Conservation (phyloP, 1,140 invertebrate genomes). For the Scylla paramamosain region DNA sequence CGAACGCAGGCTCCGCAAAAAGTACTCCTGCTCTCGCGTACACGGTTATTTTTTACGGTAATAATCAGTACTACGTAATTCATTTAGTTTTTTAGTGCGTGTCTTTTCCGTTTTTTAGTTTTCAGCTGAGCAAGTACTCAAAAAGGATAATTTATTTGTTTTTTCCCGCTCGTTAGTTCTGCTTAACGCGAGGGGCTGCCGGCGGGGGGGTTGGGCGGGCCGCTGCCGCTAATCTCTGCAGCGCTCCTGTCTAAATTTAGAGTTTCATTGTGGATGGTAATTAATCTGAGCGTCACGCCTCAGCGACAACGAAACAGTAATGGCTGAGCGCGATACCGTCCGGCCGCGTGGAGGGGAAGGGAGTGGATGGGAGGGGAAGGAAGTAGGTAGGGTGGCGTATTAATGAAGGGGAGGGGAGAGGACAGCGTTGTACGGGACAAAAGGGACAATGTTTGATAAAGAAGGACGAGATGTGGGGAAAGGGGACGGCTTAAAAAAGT, state of each 20-base stretch:
- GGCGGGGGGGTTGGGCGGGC: neutral
- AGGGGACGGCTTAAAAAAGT: too few species aligned
- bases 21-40: neutral
- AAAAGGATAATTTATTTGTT: slow-evolving; percentile 16
- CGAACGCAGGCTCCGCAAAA: too few species aligned
- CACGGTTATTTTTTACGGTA: neutral
- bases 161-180: neutral
- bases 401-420: neutral
- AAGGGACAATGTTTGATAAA: too few species aligned
- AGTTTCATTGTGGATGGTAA: neutral
- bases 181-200: neutral
- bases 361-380: neutral
- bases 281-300: slow-evolving; percentile 6
- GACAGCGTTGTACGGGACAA: neutral
- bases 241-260: neutral
- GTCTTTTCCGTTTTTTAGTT: neutral
- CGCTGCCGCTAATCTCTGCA: neutral
- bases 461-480: too few species aligned
- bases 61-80: neutral
- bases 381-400: too few species aligned
- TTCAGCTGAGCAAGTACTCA: neutral
- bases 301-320: neutral
- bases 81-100: too few species aligned
- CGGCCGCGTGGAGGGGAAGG: neutral
- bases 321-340: neutral